Evolutionary conservation across 2,113 vertebrate genomes (phyloP), one percentile per base, ranked within the genome.

Genomic region (Hystrix cristata): DNA sequence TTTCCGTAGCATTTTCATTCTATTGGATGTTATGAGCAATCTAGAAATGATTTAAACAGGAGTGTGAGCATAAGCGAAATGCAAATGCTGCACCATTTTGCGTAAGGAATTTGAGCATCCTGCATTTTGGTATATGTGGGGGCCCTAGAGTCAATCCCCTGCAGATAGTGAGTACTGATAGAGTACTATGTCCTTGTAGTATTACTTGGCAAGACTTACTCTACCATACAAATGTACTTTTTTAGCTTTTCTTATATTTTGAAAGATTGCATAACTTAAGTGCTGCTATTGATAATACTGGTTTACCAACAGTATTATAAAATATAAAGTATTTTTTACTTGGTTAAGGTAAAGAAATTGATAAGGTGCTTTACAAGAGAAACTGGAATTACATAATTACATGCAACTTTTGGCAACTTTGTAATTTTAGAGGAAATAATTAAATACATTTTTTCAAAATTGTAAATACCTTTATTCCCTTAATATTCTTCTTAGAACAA

Each of bases 321-420:
- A 89, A 64, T 16, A 48, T 15, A 71, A 81, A 86, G 11, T 34
- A 74, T n/a, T 69, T 5, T 57, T 85, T 78, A 29, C 53, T 94
- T 94, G 60, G 15, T 84, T 62, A 43, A 13, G 16, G 7, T 27
- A 7, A 67, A 86, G 8, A 31, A 46, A 13, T 90, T 86, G 10
- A 72, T 31, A 48, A 82, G 43, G 59, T 72, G 85, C 76, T 60
- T 55, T 94, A 7, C 48, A 86, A 38, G 62, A 82, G 15, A 80
- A 86, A 86, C 71, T 80, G 31, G 10, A 69, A n/a, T 91, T 95
- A 29, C 23, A 91, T 76, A 93, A 82, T 95, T 53, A 53, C 46
- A 29, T 76, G 23, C 3, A 57, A 82, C 7, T 59, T 95, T 88
- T 74, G 51, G 34, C 64, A 86, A 38, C n/a, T 87, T 76, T 64